Evolutionary conservation across 1,140 invertebrate genomes (phyloP).

Genomic region (Eriosoma lanigerum): DNA sequence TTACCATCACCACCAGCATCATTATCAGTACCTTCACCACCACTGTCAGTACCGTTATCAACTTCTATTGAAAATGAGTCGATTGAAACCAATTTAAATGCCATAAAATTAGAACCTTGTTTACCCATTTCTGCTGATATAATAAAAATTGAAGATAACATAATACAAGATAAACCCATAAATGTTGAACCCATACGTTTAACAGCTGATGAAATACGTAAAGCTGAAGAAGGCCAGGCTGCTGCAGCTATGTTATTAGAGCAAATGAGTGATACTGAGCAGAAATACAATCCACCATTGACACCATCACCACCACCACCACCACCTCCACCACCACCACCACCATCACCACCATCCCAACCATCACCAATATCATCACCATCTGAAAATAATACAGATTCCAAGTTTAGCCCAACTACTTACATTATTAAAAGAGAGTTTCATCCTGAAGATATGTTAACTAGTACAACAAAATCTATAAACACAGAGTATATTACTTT

Average conservation of each 20-base stretch:
- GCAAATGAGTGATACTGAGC: slow-evolving; percentile 41
- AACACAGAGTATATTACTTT: slow-evolving; percentile 14
- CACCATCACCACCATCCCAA: not conserved
- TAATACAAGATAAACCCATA: not conserved
- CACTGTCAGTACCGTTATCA: not conserved
- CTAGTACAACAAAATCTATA: slow-evolving; percentile 33
- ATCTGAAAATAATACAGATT: slow-evolving; percentile 5
- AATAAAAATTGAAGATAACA: slow-evolving; percentile 21
- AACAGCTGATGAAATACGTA: slow-evolving; percentile 48
- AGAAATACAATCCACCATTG: slow-evolving; percentile 28
- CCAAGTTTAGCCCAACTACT: slow-evolving; percentile 23
- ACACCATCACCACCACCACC: not conserved
- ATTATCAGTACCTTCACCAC: not conserved
- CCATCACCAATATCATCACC: not conserved
- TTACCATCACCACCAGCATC: slow-evolving; percentile 55
- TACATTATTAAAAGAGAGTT: slow-evolving; percentile 32
- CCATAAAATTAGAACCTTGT: slow-evolving; percentile 30
- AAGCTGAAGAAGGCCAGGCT: slow-evolving; percentile 49
- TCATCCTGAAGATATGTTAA: slow-evolving; percentile 49
- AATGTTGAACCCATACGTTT: slow-evolving; percentile 27
- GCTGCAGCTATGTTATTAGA: slow-evolving; percentile 49
- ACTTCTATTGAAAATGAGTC: slow-evolving; percentile 3
- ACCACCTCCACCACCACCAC: not conserved
- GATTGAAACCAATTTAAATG: slow-evolving; percentile 23
- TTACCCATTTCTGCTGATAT: not conserved